phyloP scores from a whole-genome alignment of 2,888 invertebrate species.

The Corythucha ciliata region DNA sequence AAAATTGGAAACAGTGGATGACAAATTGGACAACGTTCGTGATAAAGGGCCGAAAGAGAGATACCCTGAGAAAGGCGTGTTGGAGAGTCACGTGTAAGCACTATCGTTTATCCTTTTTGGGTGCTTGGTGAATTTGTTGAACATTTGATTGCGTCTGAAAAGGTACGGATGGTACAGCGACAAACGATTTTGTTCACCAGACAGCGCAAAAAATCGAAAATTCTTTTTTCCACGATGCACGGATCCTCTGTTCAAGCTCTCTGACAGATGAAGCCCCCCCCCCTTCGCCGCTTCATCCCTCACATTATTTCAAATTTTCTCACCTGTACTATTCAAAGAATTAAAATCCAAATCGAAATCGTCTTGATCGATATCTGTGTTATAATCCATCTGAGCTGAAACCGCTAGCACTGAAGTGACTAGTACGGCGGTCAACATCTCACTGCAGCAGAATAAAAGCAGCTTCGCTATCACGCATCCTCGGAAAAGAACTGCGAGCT shows the following conservation, averaged over 20 bases:
- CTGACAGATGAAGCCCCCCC: constrained; percentile 21
- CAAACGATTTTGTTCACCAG: constrained; percentile 19
- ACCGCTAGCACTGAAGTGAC: constrained; percentile 27
- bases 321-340: constrained; percentile 22
- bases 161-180: constrained; percentile 30
- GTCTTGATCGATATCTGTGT: constrained; percentile 26
- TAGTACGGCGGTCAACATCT: constrained; percentile 28
- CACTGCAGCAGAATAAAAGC: no score
- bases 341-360: constrained; percentile 17
- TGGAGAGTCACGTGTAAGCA: constrained; percentile 28
- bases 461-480: no score
- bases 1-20: constrained; percentile 9
- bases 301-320: no score
- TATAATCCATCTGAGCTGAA: constrained; percentile 28
- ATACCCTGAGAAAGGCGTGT: constrained; percentile 19
- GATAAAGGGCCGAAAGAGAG: constrained; percentile 22
- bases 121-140: no score
- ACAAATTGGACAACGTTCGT: constrained; percentile 19
- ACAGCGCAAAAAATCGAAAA: constrained; percentile 17
- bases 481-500: no score
- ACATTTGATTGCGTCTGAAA: no score
- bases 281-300: no score
- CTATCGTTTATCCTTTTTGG: background rate
- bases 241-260: constrained; percentile 21
- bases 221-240: constrained; percentile 25